Evolutionary conservation across 2,797 vertebrate genomes (phyloP), one percentile per base, ranked within the genome.

Genomic region (Schizopygopsis pylzovi): DNA sequence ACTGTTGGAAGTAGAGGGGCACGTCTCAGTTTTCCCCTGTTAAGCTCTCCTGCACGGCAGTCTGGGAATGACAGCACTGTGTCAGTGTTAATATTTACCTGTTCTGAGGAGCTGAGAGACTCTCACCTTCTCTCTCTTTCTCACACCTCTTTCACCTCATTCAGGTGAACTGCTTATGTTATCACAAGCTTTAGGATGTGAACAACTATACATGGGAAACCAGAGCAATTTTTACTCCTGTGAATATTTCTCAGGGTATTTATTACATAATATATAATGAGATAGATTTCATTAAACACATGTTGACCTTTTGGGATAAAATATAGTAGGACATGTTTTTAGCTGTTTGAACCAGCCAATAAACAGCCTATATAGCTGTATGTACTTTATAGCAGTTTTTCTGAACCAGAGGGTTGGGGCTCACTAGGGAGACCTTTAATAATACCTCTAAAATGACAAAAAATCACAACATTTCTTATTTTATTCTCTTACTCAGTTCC

Each of bases 61-160:
- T 90, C 90, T 84, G 91, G 82, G 89, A 93, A 93, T 93, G 94
- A 95, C 96, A 96, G 93, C 87, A 90, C 88, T 85, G 93, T 96
- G 95, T 95, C 94, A 95, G 92, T 94, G 95, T 95, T 95, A 96
- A 96, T 96, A 94, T 97, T 96, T 95, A 93, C 94, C 92, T 93
- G 94, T 78, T 88, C 88, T 90, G 90, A 93, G 85, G 86, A 83
- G 87, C 80, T 89, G 87, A 86, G 90, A 90, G 83, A 81, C 70
- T 87, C 81, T 82, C 81, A 79, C 49, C 56, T 61, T 71, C 86
- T 71, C 25, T 59, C 78, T 84, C 41, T 45, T 75, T 83, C 81
- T 85, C 84, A 85, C 78, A 85, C 78, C 84, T 85, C 54, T 70
- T 52, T 79, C 76, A 85, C 49, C 83, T 85, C 56, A 52, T 47